These are phyloP conservation scores for Tetramorium parvispinum DNA, from an alignment of 1,140 invertebrate genomes.

Conservation along the genomic window DNA sequence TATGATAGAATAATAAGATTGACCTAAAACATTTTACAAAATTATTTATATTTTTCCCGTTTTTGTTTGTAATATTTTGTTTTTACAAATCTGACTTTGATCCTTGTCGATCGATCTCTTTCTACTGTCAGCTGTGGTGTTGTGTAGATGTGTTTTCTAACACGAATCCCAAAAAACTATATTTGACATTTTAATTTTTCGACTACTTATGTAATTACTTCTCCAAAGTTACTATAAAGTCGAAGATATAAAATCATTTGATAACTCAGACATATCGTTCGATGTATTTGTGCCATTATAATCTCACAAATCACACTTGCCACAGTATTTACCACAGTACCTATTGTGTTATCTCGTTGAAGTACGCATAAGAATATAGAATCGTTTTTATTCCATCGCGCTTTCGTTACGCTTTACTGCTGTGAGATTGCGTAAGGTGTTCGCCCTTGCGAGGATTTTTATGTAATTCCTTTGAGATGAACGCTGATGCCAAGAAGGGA, in stretches of 20 bases:
- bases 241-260: not conserved
- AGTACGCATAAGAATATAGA: not conserved
- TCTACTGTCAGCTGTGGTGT: too few relatives aligned
- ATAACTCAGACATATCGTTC: not conserved
- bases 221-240: not conserved
- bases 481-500: constrained; percentile 46
- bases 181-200: too few relatives aligned
- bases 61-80: too few relatives aligned
- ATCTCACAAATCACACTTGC: not conserved
- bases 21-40: too few relatives aligned
- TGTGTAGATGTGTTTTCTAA: too few relatives aligned
- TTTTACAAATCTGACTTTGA: too few relatives aligned
- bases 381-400: not conserved
- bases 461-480: constrained; percentile 18
- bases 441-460: not conserved
- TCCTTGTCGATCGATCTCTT: too few relatives aligned
- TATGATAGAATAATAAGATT: too few relatives aligned
- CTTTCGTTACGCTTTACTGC: not conserved
- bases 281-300: not conserved
- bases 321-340: not conserved
- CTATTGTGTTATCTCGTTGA: not conserved
- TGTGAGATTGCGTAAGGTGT: not conserved
- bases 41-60: too few relatives aligned
- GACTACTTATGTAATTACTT: too few relatives aligned
- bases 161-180: too few relatives aligned